These are phyloP conservation scores for Champsocephalus esox DNA, from an alignment of 2,797 vertebrate species.

Conservation along the genomic window DNA sequence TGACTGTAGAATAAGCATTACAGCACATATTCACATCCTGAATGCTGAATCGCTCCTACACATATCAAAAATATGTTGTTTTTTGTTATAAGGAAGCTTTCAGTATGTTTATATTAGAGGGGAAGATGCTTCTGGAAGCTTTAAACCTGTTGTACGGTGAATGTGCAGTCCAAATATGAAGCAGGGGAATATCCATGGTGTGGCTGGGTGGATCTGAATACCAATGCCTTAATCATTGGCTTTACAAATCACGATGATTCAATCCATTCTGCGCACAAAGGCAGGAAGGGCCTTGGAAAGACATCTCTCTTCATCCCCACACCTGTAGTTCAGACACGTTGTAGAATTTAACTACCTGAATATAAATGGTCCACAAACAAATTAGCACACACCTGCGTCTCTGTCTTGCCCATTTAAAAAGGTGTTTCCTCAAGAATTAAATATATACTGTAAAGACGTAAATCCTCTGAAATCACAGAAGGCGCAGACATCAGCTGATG, in stretches of 20 bases:
- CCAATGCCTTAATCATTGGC: conserved; percentile 41
- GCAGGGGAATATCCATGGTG: conserved; percentile 24
- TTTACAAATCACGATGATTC: conserved; percentile 53
- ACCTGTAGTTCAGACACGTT: conserved; percentile 47
- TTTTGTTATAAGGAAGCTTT: conserved; percentile 34
- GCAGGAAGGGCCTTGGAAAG: conserved; percentile 34
- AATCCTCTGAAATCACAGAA: conserved; percentile 13
- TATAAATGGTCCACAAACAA: conserved; percentile 10
- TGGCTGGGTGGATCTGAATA: conserved; percentile 62
- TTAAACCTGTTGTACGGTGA: conserved; percentile 21
- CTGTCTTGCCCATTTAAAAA: background rate
- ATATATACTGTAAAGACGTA: background rate
- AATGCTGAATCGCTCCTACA: conserved; percentile 3
- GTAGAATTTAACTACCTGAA: conserved; percentile 34
- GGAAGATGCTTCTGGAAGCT: conserved; percentile 13
- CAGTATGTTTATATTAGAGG: conserved; percentile 36
- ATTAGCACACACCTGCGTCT: conserved; percentile 26
- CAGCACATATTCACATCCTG: conserved; percentile 10
- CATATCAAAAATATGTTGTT: conserved; percentile 27
- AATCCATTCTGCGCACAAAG: conserved; percentile 33
- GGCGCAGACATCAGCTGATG: background rate
- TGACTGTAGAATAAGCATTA: conserved; percentile 42
- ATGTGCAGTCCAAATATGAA: conserved; percentile 32
- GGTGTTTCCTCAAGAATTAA: conserved; percentile 7
- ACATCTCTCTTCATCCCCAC: conserved; percentile 24